Conservation (phyloP, 2,113 vertebrate species). For the Ploceus nigricollis region DNA sequence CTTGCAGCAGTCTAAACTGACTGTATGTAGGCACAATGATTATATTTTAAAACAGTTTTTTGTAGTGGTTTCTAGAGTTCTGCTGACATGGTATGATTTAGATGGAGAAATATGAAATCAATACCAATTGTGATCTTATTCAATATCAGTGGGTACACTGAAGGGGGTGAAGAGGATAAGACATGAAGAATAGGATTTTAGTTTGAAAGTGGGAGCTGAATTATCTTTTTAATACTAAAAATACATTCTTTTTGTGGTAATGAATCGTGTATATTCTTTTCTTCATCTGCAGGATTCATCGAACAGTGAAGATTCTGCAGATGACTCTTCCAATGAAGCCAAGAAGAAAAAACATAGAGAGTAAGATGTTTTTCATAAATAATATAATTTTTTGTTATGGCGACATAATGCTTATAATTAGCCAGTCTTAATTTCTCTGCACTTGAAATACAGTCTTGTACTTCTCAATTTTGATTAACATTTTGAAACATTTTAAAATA, state of each 20-base stretch:
- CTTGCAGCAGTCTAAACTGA: background rate
- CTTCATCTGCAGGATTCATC: conserved; percentile 81
- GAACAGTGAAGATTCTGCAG: conserved; percentile 86
- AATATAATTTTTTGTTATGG: background rate
- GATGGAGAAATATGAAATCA: conserved; percentile 5
- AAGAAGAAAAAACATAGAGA: conserved; percentile 86
- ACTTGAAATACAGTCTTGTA: background rate
- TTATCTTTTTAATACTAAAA: conserved; percentile 1
- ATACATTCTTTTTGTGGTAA: background rate
- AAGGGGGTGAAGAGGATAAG: background rate
- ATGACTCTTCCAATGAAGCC: conserved; percentile 76
- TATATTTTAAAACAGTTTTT: background rate
- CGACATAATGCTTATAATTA: background rate
- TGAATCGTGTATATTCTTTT: background rate
- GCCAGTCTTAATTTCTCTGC: background rate
- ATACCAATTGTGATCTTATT: background rate
- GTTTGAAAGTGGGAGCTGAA: background rate
- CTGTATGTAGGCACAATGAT: background rate
- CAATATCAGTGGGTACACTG: background rate
- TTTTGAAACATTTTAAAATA: background rate
- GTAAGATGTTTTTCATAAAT: conserved; percentile 67
- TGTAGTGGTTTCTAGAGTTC: background rate
- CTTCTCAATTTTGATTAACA: background rate
- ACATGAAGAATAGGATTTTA: background rate
- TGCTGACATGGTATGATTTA: background rate